Evolutionary conservation across 1,140 invertebrate genomes (phyloP), one percentile per base, ranked within the genome.

Genomic region (Choristoneura fumiferana): DNA sequence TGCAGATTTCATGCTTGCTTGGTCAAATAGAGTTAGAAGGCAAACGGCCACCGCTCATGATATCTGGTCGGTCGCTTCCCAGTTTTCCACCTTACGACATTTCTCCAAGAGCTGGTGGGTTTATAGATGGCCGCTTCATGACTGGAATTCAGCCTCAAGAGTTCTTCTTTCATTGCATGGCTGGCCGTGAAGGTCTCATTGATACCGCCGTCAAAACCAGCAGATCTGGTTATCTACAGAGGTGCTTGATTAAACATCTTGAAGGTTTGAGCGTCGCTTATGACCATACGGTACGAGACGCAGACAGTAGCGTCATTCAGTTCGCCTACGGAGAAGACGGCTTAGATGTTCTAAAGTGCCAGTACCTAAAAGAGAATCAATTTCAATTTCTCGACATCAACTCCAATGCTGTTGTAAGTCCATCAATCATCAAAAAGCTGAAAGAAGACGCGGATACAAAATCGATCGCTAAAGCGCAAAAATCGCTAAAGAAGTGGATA

Each of bases 131-230:
- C 1, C 91, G 98, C 22, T 99, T 99, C 76, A 95, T 99, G 92
- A 99, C 98, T 0, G 98, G 98, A 55, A 97, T 99, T 63, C 93
- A 96, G 75, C 98, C 98, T 0, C 97, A 98, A 89, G 98, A 99
- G 81, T 99, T 98, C 78, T 99, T 99, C 89, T 99, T 99, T 87
- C 98, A 99, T 92, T 99, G 98, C 81, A 99, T 99, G 98, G 99
- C 99, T 54, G 99, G 99, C 62, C 93, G 99, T 88, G 99, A 99
- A 93, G 95, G 95, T 90, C 90, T 96, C 0, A 95, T 96, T 72
- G 95, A 96, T 92, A 96, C 95, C 6, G 95, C 95, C 62, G 95
- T 96, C 0, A 96, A 96, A 89, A 99, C 99, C 5, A 98, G 97
- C 90, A 93, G 98, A 65, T 98, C 97, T 76, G 99, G 99, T 69